Percentiles rank a stretch among this genome's conserved stretches.
Conservation (phyloP, 2,797 vertebrate genomes). For the Sebastes oblongus region DNA sequence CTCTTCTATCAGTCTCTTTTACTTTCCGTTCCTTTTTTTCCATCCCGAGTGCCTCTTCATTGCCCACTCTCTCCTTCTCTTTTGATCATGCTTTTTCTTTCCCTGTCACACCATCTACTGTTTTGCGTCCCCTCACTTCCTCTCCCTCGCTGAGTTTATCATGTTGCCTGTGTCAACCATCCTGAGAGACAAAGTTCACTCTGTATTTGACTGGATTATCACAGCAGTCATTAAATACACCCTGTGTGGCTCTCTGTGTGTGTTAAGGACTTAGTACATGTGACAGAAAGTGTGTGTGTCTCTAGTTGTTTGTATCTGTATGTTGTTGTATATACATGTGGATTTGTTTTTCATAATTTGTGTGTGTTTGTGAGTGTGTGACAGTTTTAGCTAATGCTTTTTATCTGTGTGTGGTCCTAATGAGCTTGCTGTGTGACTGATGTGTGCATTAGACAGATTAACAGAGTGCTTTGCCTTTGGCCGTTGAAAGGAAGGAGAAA, state of each 20-base stretch:
- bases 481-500: constrained; percentile 1
- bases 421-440: neutral
- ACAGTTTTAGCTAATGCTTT: neutral
- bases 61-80: neutral
- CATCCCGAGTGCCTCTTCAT: neutral
- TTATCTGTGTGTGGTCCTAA: constrained; percentile 6
- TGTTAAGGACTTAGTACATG: neutral
- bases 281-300: neutral
- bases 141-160: neutral
- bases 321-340: neutral
- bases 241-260: neutral
- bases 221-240: constrained; percentile 38
- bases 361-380: neutral
- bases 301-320: neutral
- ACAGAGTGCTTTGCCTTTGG: neutral
- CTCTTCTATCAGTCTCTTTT: neutral
- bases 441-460: neutral
- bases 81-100: neutral
- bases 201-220: constrained; percentile 7
- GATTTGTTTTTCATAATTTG: neutral
- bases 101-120: neutral
- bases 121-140: neutral
- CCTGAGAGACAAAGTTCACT: constrained; percentile 1
- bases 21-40: neutral
- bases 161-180: neutral